Conservation (phyloP, 1,140 invertebrate species). For the Oreohelix idahoensis region DNA sequence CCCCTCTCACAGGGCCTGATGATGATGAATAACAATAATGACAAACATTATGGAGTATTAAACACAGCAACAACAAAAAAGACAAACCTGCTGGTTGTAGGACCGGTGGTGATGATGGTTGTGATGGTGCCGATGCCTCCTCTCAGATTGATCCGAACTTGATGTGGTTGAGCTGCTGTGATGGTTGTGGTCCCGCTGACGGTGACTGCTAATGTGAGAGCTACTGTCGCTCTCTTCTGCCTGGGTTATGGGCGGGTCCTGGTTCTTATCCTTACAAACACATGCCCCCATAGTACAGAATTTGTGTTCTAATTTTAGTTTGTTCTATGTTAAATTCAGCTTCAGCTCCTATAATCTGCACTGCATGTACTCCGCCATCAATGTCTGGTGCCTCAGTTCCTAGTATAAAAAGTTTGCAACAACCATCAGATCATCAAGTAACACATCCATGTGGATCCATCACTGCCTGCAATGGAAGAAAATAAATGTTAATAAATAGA, state of each 20-base stretch:
- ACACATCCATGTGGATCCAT: not conserved
- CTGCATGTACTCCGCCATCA: not conserved
- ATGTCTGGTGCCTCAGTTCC: not conserved
- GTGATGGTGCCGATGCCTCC: slow-evolving; percentile 13
- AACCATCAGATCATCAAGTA: not conserved
- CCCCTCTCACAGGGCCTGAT: too few relatives aligned
- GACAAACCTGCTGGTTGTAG: slow-evolving; percentile 34
- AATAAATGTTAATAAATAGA: too few relatives aligned
- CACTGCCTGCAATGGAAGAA: not conserved
- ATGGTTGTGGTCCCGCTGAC: slow-evolving; percentile 23
- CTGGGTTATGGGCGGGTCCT: slow-evolving; percentile 36
- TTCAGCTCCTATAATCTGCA: not conserved
- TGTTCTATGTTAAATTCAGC: not conserved
- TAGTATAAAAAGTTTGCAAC: not conserved
- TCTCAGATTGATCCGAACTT: slow-evolving; percentile 5
- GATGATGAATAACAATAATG: too few relatives aligned
- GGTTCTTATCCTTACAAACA: slow-evolving; percentile 61
- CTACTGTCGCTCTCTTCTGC: slow-evolving; percentile 38
- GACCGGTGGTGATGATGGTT: slow-evolving; percentile 25
- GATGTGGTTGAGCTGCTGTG: slow-evolving; percentile 1
- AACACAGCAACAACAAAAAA: not conserved
- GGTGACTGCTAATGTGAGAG: slow-evolving; percentile 20
- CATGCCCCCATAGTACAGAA: slow-evolving; percentile 58
- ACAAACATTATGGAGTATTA: too few relatives aligned
- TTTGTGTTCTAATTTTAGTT: not conserved